These are phyloP conservation scores for Heterodera filipjevi DNA, from an alignment of 2,888 invertebrate genomes.

Conservation along the genomic window DNA sequence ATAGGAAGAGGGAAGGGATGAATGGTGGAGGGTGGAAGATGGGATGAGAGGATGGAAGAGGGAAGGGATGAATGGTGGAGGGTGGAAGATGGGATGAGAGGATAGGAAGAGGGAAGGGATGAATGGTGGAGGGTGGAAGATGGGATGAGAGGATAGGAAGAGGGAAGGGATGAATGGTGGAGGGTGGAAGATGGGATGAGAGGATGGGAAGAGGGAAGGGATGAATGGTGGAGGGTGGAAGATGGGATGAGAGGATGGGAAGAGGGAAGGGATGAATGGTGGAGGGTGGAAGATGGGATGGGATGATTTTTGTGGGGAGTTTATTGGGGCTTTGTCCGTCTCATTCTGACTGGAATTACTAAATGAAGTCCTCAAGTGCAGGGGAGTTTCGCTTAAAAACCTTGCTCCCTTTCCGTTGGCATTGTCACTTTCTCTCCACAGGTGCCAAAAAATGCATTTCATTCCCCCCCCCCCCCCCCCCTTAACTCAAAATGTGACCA, in stretches of 20 bases:
- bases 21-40: too few species aligned
- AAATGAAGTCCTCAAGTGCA: too few species aligned
- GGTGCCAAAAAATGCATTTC: constrained; percentile 1
- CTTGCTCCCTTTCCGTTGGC: background rate
- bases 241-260: background rate
- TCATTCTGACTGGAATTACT: too few species aligned
- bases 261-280: background rate
- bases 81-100: background rate
- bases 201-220: background rate
- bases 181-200: background rate
- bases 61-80: background rate
- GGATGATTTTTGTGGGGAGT: too few species aligned
- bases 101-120: background rate
- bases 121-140: too few species aligned
- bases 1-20: background rate
- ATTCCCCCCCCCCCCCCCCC: background rate
- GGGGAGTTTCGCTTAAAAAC: too few species aligned
- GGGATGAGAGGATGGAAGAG: background rate
- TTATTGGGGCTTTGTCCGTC: too few species aligned
- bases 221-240: background rate
- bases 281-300: background rate
- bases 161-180: background rate
- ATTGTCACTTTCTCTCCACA: background rate
- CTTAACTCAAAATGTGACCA: background rate
- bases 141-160: background rate